Evolutionary conservation across 1,140 invertebrate genomes (phyloP).

Genomic region (Zaprionus camerounensis): DNA sequence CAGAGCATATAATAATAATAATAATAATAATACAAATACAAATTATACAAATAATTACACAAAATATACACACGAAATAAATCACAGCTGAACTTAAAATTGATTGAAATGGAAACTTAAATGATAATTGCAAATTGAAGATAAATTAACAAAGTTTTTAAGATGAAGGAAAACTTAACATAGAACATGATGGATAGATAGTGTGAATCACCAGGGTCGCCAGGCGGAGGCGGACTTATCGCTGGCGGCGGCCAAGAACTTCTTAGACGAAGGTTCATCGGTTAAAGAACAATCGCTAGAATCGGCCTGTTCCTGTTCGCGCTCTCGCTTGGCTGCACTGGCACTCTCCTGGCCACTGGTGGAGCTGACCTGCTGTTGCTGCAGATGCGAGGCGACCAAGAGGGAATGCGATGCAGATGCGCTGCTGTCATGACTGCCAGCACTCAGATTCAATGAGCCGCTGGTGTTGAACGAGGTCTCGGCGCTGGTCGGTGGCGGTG

Average conservation of each 20-base stretch:
- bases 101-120: conserved; percentile 55
- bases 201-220: conserved; percentile 56
- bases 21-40: conserved; percentile 36
- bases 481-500: conserved; percentile 73
- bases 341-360: conserved; percentile 64
- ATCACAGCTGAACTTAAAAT: conserved; percentile 83
- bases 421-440: conserved; percentile 68
- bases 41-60: conserved; percentile 62
- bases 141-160: conserved; percentile 67
- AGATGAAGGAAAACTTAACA: conserved; percentile 61
- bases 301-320: conserved; percentile 55
- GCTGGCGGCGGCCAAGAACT: conserved; percentile 63
- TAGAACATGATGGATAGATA: conserved; percentile 12
- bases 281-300: conserved; percentile 75
- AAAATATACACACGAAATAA: conserved; percentile 73
- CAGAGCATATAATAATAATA: conserved; percentile 31
- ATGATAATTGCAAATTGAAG: conserved; percentile 54
- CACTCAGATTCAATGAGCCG: conserved; percentile 66
- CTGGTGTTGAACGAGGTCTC: conserved; percentile 76
- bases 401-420: conserved; percentile 44
- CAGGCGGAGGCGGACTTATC: conserved; percentile 61
- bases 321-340: conserved; percentile 55
- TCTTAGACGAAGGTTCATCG: conserved; percentile 70
- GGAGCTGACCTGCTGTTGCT: conserved; percentile 81
- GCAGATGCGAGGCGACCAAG: conserved; percentile 47